These are phyloP conservation scores for Mystacornis crossleyi DNA, from an alignment of 2,113 vertebrate species.

Conservation along the genomic window DNA sequence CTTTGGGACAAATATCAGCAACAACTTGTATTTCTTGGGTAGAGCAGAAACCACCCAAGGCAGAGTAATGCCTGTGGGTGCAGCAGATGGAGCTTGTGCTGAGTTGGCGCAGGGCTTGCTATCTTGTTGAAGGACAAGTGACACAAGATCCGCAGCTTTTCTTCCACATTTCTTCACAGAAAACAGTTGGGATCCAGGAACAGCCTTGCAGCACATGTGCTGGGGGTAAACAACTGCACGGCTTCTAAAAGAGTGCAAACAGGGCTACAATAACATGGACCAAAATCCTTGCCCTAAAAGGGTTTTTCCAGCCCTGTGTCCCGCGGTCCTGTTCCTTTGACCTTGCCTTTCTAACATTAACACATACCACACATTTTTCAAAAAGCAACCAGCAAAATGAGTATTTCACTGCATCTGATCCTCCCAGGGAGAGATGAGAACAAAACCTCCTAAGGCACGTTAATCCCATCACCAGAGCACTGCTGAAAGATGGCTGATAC, in stretches of 20 bases:
- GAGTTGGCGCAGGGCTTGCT: not conserved
- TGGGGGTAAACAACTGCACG: not conserved
- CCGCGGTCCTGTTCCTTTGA: slow-evolving; percentile 12
- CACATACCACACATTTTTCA: slow-evolving; percentile 57
- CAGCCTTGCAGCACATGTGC: not conserved
- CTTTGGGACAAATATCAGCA: not conserved
- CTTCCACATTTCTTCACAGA: not conserved
- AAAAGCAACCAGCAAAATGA: slow-evolving; percentile 45
- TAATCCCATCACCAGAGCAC: slow-evolving; percentile 38
- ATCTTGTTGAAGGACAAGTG: not conserved
- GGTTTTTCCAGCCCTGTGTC: not conserved
- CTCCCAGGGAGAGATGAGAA: slow-evolving; percentile 46
- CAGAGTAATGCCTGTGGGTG: not conserved
- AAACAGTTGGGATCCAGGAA: not conserved
- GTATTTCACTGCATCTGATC: slow-evolving; percentile 42
- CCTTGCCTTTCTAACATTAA: slow-evolving; percentile 38
- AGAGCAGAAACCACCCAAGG: not conserved
- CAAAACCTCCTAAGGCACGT: slow-evolving; percentile 35
- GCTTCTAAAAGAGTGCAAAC: not conserved
- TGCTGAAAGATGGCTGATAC: slow-evolving; percentile 42
- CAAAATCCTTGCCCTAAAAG: not conserved
- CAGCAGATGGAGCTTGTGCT: not conserved
- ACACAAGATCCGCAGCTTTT: not conserved
- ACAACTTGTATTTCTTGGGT: not conserved
- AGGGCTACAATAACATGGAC: not conserved